These are phyloP conservation scores for Drosophila aldrichi DNA, from an alignment of 2,888 invertebrate genomes.

Conservation along the genomic window DNA sequence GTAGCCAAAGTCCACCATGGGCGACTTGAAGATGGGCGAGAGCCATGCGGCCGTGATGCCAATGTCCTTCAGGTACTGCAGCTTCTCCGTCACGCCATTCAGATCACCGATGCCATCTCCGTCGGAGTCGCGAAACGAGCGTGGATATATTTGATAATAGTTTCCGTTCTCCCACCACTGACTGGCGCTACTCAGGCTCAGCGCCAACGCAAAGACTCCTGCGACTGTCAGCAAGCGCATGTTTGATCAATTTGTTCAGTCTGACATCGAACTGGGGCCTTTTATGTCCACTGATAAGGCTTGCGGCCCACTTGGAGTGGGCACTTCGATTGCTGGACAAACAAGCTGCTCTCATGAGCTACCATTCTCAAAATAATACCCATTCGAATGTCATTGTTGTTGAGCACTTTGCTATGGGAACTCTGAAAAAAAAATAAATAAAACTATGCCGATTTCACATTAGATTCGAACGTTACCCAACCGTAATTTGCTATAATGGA, in stretches of 20 bases:
- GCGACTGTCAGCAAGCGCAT: slow-evolving; percentile 55
- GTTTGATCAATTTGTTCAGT: slow-evolving; percentile 32
- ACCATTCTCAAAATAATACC: slow-evolving; percentile 22
- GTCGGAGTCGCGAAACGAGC: slow-evolving; percentile 92
- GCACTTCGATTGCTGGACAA: slow-evolving; percentile 64
- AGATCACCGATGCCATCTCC: slow-evolving; percentile 90
- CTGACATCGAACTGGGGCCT: slow-evolving; percentile 13
- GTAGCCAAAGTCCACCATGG: slow-evolving; percentile 92
- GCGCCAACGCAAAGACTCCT: slow-evolving; percentile 32
- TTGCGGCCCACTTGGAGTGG: slow-evolving; percentile 47
- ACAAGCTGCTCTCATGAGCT: slow-evolving; percentile 42
- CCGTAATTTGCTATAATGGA: slow-evolving; percentile 39
- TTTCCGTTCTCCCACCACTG: slow-evolving; percentile 84
- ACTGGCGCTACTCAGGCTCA: slow-evolving; percentile 51
- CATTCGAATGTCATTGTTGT: slow-evolving; percentile 52
- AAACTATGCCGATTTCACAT: slow-evolving; percentile 5
- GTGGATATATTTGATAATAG: slow-evolving; percentile 92
- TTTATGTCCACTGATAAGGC: slow-evolving; percentile 66
- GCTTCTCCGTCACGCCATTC: slow-evolving; percentile 87
- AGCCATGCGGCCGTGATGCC: slow-evolving; percentile 90
- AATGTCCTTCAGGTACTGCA: slow-evolving; percentile 89
- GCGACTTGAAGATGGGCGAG: slow-evolving; percentile 91
- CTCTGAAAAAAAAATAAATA: background rate
- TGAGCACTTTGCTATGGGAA: slow-evolving; percentile 35
- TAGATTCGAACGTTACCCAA: slow-evolving; percentile 37